A percentile compares a stretch with the other conserved stretches of the same genome.
Conservation (phyloP, 2,888 invertebrate species). For the Protodeltote pygarga region DNA sequence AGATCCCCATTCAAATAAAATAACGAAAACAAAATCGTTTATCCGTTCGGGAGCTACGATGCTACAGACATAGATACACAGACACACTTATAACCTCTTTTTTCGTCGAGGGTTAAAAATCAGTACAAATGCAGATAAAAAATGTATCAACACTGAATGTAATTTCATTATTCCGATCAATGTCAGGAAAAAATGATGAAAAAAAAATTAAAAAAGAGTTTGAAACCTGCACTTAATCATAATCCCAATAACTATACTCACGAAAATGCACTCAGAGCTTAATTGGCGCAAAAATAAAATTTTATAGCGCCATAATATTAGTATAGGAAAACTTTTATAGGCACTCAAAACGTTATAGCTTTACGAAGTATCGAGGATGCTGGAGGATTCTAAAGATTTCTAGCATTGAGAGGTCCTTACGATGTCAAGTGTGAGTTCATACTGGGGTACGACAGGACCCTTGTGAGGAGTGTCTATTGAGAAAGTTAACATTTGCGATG, state of each 20-base stretch:
- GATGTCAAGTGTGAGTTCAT: slow-evolving; percentile 38
- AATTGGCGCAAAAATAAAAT: slow-evolving; percentile 21
- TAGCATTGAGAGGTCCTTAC: slow-evolving; percentile 24
- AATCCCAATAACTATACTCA: slow-evolving; percentile 11
- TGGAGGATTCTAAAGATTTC: slow-evolving; percentile 30
- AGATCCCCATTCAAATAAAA: no score
- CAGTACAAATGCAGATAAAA: no score
- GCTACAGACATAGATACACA: no score
- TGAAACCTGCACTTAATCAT: slow-evolving; percentile 1
- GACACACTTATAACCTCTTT: no score
- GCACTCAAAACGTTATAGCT: slow-evolving; percentile 20
- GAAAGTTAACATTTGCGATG: slow-evolving; percentile 49
- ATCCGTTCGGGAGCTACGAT: no score
- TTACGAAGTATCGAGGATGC: slow-evolving; percentile 37
- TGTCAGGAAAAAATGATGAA: no score
- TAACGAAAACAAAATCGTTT: no score
- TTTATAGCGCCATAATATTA: slow-evolving; percentile 34
- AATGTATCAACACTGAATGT: no score
- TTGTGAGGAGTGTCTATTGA: slow-evolving; percentile 51
- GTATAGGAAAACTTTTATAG: slow-evolving; percentile 22
- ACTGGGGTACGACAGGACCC: slow-evolving; percentile 42
- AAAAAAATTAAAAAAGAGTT: neutral
- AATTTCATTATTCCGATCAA: no score
- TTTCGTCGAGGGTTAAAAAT: no score
- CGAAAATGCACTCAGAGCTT: slow-evolving; percentile 16